phyloP scores from a whole-genome alignment of 1,140 invertebrate genomes.

The Prorops nasuta region DNA sequence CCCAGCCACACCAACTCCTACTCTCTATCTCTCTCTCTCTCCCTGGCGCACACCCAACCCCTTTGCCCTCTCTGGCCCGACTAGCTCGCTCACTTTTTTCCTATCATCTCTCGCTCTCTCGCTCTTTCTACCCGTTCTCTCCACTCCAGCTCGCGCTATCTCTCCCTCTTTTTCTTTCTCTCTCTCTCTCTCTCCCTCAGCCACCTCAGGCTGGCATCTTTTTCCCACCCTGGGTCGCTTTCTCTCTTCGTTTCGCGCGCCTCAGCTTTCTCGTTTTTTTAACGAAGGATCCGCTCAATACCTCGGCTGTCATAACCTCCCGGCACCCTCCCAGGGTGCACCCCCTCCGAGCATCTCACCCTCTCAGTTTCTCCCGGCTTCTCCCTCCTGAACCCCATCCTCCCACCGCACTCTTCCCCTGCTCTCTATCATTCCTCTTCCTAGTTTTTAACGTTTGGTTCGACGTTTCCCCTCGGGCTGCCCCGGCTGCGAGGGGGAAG shows the following conservation, averaged over 20 bases:
- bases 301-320: conserved; percentile 56
- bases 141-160: conserved; percentile 8
- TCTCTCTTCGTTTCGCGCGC: conserved; percentile 11
- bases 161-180: conserved; percentile 16
- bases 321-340: conserved; percentile 24
- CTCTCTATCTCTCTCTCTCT: conserved; percentile 15
- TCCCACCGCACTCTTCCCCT: conserved; percentile 9
- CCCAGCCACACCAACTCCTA: conserved; percentile 23
- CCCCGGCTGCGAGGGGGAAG: conserved; percentile 32
- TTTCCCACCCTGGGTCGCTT: conserved; percentile 27
- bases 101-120: conserved; percentile 1
- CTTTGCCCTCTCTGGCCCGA: conserved; percentile 9
- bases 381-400: conserved; percentile 14
- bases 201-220: conserved; percentile 21
- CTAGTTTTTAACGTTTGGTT: conserved; percentile 54
- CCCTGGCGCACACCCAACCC: neutral
- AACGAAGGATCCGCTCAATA: conserved; percentile 57
- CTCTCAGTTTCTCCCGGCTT: conserved; percentile 13
- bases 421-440: conserved; percentile 43
- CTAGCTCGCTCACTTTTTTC: neutral
- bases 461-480: conserved; percentile 47
- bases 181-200: conserved; percentile 27
- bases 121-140: conserved; percentile 7
- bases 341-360: conserved; percentile 6
- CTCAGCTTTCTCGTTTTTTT: conserved; percentile 45